Base-by-base conservation (phyloP, 2,888 invertebrate genomes). In the Zele albiditarsus region DNA sequence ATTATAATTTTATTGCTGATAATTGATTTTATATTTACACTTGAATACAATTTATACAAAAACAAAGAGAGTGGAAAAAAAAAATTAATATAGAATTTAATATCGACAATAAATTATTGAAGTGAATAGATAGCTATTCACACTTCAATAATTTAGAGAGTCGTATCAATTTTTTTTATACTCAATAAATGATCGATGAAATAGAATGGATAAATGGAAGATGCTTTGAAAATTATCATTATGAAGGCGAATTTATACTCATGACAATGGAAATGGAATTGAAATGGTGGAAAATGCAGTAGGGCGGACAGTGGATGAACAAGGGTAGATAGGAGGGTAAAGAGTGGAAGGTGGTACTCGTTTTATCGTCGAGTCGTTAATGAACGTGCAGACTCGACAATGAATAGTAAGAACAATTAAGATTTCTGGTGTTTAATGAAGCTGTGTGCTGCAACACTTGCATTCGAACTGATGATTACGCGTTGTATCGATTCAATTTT, bases 371-470 rank as follows among this genome's bases (percentile, higher is more conserved):
- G 46, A 27, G 57, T 20, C 58, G 31, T 58, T 73, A 73, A 73
- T 73, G 73, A 73, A 65, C 58, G 67, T 67, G 60, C 67, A 58
- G 73, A 67, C 67, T 73, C 53, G 28, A 42, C 69, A 38, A 58
- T 46, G 65, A 33, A 57, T 20, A 31, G 57, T 62, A 65, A 70
- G 65, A 38, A 69, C 74, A 74, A 74, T 74, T 70, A 74, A 74
- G 70, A 74, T 70, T 74, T 74, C 33, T 53, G 38, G 33, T 63
- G 38, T 74, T 73, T 74, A 74, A 74, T 74, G 69, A 70, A 74
- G 27, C 69, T 38, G 2, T 63, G 42, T 74, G 38, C 53, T 28
- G 28, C 46, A 33, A 49, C 25, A 57, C n/a, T 53, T 70, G n/a
- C 5, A 58, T 69, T 57, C 2, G 14, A n/a, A 25, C 10, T 20